Conservation (phyloP, 2,888 invertebrate genomes). For the Melinopterus prodromus region DNA sequence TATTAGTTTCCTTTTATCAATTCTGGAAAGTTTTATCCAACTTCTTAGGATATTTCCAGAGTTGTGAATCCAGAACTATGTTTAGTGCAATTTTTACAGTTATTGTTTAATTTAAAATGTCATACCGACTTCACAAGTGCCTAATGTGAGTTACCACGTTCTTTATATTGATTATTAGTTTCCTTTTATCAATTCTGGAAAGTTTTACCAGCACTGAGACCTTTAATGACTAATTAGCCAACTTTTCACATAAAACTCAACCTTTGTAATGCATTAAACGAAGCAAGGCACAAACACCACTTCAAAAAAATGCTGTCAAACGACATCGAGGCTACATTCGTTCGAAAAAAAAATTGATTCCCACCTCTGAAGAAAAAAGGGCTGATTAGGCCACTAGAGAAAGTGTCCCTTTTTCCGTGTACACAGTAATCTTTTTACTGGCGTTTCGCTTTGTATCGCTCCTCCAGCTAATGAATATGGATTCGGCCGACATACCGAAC, state of each 20-base stretch:
- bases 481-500: background rate
- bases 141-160: too few species aligned
- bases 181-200: too few species aligned
- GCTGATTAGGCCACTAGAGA: background rate
- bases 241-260: background rate
- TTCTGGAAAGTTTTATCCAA: too few species aligned
- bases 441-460: background rate
- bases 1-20: too few species aligned
- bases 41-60: too few species aligned
- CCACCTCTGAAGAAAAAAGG: background rate
- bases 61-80: too few species aligned
- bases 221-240: background rate
- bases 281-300: background rate
- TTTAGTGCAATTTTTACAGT: too few species aligned
- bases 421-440: background rate
- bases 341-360: background rate
- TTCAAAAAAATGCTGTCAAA: background rate
- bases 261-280: background rate
- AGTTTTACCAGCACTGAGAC: background rate
- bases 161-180: too few species aligned
- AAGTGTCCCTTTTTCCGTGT: background rate
- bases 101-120: too few species aligned
- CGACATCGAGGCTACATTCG: background rate
- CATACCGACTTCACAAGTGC: too few species aligned
- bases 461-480: background rate